phyloP scores from a whole-genome alignment of 92 coral and sea anemone species.

The Porites divaricata region DNA sequence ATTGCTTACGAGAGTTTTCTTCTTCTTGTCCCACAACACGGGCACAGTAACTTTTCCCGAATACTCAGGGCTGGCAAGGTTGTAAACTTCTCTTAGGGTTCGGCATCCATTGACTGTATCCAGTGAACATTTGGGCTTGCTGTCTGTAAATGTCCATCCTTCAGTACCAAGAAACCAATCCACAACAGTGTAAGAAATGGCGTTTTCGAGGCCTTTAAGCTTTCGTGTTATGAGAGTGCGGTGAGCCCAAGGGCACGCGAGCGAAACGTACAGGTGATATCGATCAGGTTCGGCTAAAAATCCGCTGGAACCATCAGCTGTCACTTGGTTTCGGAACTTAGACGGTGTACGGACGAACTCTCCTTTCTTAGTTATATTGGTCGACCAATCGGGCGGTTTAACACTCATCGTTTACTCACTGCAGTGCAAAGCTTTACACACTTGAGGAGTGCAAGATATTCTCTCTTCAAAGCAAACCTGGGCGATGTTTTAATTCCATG shows the following conservation, averaged over 20 bases:
- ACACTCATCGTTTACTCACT: conserved; percentile 1
- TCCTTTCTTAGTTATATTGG: conserved; percentile 50
- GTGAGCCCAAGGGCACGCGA: conserved; percentile 92
- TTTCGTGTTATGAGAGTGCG: conserved; percentile 78
- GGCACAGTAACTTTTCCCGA: conserved; percentile 79
- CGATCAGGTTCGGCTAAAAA: conserved; percentile 87
- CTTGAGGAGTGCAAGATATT: too few relatives aligned
- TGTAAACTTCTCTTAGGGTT: conserved; percentile 76
- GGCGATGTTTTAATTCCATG: too few relatives aligned
- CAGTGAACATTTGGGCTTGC: conserved; percentile 77
- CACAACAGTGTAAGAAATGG: conserved; percentile 68
- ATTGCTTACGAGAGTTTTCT: conserved; percentile 79
- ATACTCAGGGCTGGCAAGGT: conserved; percentile 64
- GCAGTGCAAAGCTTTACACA: too few relatives aligned
- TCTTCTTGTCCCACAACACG: conserved; percentile 84
- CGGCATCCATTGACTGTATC: conserved; percentile 85
- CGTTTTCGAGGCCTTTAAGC: conserved; percentile 87
- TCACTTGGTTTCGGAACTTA: conserved; percentile 71
- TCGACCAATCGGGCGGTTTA: conserved; percentile 29
- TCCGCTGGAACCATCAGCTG: conserved; percentile 86
- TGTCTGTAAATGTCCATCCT: conserved; percentile 85
- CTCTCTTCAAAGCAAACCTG: background rate
- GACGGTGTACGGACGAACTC: conserved; percentile 66
- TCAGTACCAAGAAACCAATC: conserved; percentile 70
- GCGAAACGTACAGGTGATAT: conserved; percentile 84